Evolutionary conservation across 2,888 invertebrate species (phyloP), one percentile per base, ranked within the genome.

Genomic region (Apodemia hepburni): DNA sequence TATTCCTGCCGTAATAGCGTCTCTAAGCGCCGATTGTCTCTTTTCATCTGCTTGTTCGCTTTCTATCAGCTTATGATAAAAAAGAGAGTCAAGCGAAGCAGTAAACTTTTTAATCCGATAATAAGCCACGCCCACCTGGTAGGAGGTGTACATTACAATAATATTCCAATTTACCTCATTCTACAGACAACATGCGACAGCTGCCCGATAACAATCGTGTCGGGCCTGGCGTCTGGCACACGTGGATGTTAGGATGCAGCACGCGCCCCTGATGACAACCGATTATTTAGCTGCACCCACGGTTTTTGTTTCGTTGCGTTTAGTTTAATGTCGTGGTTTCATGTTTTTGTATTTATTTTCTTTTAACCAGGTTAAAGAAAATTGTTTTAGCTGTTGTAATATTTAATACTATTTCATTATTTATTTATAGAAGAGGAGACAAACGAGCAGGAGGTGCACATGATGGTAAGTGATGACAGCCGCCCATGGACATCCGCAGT

Each of bases 161-260:
- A 57, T 57, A 57, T 78, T 70, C 64, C 65, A 70, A 70, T 67
- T 58, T 62, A 57, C 54, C 54, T 57, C 27, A 29, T 57, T 27
- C 27, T 66, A 68, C 69, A 66, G 64, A 73, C 73, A 74, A 73
- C 77, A 77, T 79, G 77, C 73, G 79, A 81, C 84, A 84, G 84
- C 84, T 84, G 84, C 58, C 60, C 64, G 83, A 84, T 84, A 75
- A 74, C 68, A 69, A 84, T 84, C 83, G 74, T 69, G 73, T 72
- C 68, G 42, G 42, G 0, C 1, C n/a, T n/a, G n/a, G n/a, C n/a
- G n/a, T n/a, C 42, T 72, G 75, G 75, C 67, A 70, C 75, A 76
- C 75, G 76, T 75, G 73, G 68, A 69, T 68, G 35, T 35, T 67
- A 61, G 67, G 65, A 68, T 69, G 69, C 64, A 70, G 72, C 73